phyloP scores from a whole-genome alignment of 2,113 vertebrate species.

The Ceyx melanurus region DNA sequence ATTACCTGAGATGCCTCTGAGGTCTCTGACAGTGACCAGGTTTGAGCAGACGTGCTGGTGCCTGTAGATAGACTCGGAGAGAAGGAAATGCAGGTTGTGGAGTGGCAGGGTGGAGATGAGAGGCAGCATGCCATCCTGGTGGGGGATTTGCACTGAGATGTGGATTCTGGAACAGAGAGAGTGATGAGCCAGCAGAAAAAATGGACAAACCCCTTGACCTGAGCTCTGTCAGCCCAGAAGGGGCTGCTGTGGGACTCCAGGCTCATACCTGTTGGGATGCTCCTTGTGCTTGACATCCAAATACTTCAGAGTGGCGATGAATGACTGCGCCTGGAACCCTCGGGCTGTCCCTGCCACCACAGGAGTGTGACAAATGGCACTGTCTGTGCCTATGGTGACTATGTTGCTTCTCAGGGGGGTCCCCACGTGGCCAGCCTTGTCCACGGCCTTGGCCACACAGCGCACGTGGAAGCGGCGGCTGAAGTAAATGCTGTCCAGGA shows the following conservation, averaged over 20 bases:
- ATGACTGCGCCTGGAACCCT: slow-evolving; percentile 97
- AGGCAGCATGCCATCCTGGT: slow-evolving; percentile 98
- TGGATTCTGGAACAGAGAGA: slow-evolving; percentile 83
- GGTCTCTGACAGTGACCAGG: slow-evolving; percentile 85
- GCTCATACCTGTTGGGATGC: slow-evolving; percentile 90
- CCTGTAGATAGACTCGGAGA: slow-evolving; percentile 96
- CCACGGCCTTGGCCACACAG: slow-evolving; percentile 93
- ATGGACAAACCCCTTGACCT: too few relatives aligned
- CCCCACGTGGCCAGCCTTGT: slow-evolving; percentile 88
- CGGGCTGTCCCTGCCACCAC: slow-evolving; percentile 92
- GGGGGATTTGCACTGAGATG: slow-evolving; percentile 97
- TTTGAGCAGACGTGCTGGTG: slow-evolving; percentile 98
- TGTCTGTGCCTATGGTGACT: slow-evolving; percentile 90
- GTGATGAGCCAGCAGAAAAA: background rate
- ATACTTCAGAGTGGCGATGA: slow-evolving; percentile 93
- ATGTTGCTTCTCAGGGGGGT: slow-evolving; percentile 92
- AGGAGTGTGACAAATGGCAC: slow-evolving; percentile 94
- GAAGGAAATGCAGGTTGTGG: slow-evolving; percentile 95
- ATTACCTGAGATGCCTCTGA: slow-evolving; percentile 88
- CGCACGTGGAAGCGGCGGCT: slow-evolving; percentile 94
- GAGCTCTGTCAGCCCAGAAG: background rate
- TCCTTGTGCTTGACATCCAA: slow-evolving; percentile 98
- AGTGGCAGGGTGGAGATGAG: slow-evolving; percentile 95
- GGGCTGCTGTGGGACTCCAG: background rate
- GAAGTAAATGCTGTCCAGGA: slow-evolving; percentile 98